Conservation (phyloP, 2,797 vertebrate species). For the Sebastes itinus region DNA sequence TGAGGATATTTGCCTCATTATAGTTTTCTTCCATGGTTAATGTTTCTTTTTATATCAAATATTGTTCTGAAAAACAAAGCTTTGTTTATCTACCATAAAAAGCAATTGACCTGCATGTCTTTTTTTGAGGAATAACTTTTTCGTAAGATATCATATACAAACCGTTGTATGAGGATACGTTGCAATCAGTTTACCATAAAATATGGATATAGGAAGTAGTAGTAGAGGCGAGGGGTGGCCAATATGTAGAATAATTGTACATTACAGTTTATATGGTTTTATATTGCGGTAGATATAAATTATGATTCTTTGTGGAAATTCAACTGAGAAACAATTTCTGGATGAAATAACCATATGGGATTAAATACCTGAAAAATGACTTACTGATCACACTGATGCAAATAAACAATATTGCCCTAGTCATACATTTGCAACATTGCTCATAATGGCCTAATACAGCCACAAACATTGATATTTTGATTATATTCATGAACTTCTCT, state of each 20-base stretch:
- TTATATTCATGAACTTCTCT: background rate
- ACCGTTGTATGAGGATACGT: too few relatives aligned
- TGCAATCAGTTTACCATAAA: background rate
- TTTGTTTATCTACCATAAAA: too few relatives aligned
- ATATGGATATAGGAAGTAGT: background rate
- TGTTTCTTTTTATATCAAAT: too few relatives aligned
- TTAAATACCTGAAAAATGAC: background rate
- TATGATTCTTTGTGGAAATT: background rate
- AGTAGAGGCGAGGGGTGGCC: too few relatives aligned
- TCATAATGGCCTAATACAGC: background rate
- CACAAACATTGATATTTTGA: background rate
- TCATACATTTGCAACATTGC: background rate
- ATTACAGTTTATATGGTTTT: background rate
- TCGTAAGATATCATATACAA: too few relatives aligned
- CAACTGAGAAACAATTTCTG: background rate
- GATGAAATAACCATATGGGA: background rate
- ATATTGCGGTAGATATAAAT: background rate
- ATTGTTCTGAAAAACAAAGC: too few relatives aligned
- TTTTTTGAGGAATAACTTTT: too few relatives aligned
- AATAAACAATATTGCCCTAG: background rate
- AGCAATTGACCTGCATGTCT: accelerated
- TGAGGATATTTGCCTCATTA: too few relatives aligned
- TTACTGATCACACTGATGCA: background rate
- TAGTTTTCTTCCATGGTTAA: too few relatives aligned
- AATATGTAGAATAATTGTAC: background rate